Evolutionary conservation across 1,140 invertebrate species (phyloP), one percentile per base, ranked within the genome.

Genomic region (Drosophila dunni): DNA sequence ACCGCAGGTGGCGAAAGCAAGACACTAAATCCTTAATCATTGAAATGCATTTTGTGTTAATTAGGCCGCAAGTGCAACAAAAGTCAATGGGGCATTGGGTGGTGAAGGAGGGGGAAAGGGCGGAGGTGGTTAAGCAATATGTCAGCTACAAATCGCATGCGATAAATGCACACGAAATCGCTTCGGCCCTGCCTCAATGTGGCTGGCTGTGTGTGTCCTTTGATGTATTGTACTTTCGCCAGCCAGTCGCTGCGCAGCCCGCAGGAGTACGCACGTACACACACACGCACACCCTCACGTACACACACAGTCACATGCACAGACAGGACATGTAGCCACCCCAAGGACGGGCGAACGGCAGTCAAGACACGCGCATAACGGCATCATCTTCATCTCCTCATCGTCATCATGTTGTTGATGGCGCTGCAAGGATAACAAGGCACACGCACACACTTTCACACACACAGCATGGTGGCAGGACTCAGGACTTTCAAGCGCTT

Each of bases 201-300:
- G 34, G 64, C 66, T 72, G 69, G 53, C 62, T 78, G 46, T 57
- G 62, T 85, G 66, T 70, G 67, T 63, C 78, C 83, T 88, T 88
- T 88, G 84, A 88, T 88, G 84, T 88, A 73, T 70, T 77, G 64
- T 67, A 79, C 80, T 84, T 88, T 85, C 78, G 82, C 82, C 81
- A 89, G 83, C 83, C 83, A 88, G 79, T 88, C 77, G 76, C 73
- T 71, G 81, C 56, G 62, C 65, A 75, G 58, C 56, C 56, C 20
- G 17, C 66, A 76, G 75, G 62, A 81, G 51, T 73, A 83, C 67
- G 64, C 65, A 67, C 64, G 75, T 70, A 62, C 64, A 61, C 79
- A 66, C 65, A 58, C 67, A 65, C 62, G 17, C 66, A 34, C 74
- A 46, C 72, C 45, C 68, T 74, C 65, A 67, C 69, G 65, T 56